These are phyloP conservation scores for Leucophenga varia DNA, from an alignment of 1,140 invertebrate genomes.

Conservation along the genomic window DNA sequence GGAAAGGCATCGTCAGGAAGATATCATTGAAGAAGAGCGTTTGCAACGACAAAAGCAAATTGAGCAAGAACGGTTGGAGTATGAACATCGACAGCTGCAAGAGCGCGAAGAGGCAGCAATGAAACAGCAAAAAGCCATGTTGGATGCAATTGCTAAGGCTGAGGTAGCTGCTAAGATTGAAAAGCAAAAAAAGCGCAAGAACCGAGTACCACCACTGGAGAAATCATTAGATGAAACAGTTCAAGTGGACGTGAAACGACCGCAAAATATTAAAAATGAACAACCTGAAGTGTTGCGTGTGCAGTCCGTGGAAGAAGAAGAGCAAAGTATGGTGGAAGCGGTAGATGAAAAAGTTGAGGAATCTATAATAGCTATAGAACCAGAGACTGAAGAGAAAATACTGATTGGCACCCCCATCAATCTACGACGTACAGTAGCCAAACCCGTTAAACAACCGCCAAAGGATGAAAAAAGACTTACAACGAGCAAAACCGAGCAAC, in stretches of 20 bases:
- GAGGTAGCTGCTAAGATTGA: conserved; percentile 59
- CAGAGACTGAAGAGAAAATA: conserved; percentile 41
- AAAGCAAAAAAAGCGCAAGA: conserved; percentile 53
- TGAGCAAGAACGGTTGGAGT: conserved; percentile 61
- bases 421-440: conserved; percentile 41
- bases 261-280: background rate
- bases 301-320: conserved; percentile 32
- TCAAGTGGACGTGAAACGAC: background rate
- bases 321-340: conserved; percentile 1
- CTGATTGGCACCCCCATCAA: conserved; percentile 53
- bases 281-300: conserved; percentile 24
- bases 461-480: conserved; percentile 2
- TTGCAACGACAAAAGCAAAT: conserved; percentile 62
- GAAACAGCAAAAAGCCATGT: conserved; percentile 60
- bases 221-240: background rate
- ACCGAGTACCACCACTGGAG: conserved; percentile 5
- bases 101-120: conserved; percentile 62
- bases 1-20: conserved; percentile 61
- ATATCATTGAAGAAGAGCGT: conserved; percentile 64
- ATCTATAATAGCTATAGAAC: background rate
- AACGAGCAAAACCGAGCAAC: conserved; percentile 5
- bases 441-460: conserved; percentile 31
- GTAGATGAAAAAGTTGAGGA: background rate
- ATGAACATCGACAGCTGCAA: conserved; percentile 57
- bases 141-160: conserved; percentile 61